A percentile compares a stretch with the other conserved stretches of the same genome.
These are phyloP conservation scores for Psophia crepitans DNA, from an alignment of 2,113 vertebrate genomes.

Conservation along the genomic window DNA sequence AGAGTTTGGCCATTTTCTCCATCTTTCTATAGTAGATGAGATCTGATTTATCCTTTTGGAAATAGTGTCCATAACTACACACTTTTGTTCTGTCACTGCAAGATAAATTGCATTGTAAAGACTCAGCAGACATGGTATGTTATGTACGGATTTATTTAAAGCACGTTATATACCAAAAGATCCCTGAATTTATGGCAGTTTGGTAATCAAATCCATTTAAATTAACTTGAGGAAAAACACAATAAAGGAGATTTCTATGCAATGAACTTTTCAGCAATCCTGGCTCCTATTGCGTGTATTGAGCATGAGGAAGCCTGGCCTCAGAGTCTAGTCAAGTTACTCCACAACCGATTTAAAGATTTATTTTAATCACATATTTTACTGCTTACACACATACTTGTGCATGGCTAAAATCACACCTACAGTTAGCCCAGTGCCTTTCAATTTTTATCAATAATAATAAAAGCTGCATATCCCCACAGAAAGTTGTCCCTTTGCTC, in stretches of 20 bases:
- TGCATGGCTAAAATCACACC: neutral
- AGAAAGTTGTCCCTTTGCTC: neutral
- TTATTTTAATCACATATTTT: neutral
- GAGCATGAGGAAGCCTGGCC: neutral
- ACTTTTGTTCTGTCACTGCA: neutral
- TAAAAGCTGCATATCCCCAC: neutral
- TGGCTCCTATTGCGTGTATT: neutral
- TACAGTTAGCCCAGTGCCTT: neutral
- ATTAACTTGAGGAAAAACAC: neutral
- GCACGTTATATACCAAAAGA: neutral
- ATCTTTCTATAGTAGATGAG: neutral
- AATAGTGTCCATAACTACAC: neutral
- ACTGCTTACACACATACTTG: neutral
- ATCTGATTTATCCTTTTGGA: neutral
- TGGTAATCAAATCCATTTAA: neutral
- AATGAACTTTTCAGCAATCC: neutral
- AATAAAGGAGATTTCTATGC: neutral
- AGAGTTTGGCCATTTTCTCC: neutral
- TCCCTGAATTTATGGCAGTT: neutral
- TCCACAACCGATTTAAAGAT: neutral
- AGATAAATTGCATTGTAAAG: neutral
- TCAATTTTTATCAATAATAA: neutral
- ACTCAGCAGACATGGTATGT: neutral
- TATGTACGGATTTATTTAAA: neutral
- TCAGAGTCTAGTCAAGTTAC: neutral